Evolutionary conservation across 2,888 invertebrate species (phyloP), one percentile per base, ranked within the genome.

Genomic region (Neria commutata): DNA sequence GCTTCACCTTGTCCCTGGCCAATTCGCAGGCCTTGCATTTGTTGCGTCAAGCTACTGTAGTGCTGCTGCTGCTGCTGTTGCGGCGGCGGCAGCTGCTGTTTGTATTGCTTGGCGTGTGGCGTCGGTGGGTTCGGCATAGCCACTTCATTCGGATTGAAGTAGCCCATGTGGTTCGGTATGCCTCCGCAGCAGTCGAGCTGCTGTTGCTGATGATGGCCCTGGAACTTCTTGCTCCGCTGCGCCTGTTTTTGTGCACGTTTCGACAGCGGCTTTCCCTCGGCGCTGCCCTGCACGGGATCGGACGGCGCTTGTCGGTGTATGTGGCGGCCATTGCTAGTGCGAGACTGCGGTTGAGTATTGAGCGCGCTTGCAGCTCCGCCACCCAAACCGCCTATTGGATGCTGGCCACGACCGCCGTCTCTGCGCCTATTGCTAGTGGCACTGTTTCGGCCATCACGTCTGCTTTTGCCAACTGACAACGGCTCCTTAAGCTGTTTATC

Each of bases 91-190:
- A 60, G 25, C 3, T 63, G 56, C 17, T 29, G 53, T 4, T 6
- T n/a, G n/a, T n/a, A n/a, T n/a, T 64, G 64, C 50, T 49, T 63
- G 54, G 5, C 57, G 25, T 67, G 59, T 33, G 74, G 70, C n/a
- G n/a, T n/a, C n/a, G n/a, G n/a, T n/a, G n/a, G n/a, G n/a, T n/a
- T n/a, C 34, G 76, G 68, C 58, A 72, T 72, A 64, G 71, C 70
- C 54, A 77, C 72, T 61, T 77, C 77, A 61, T 75, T 74, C 48
- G 75, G 70, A 66, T 77, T 74, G 50, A 77, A 77, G 66, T 78
- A 78, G 25, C 78, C 78, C 78, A 77, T 77, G 52, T 77, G 68
- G 52, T 72, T 67, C 48, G 77, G 77, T 67, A 77, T 77, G 52
- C 77, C 77, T 42, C 72, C 71, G 56, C 74, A 70, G 42, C 61